phyloP scores from a whole-genome alignment of 2,797 vertebrate species.

The Coracias cyanogaster region DNA sequence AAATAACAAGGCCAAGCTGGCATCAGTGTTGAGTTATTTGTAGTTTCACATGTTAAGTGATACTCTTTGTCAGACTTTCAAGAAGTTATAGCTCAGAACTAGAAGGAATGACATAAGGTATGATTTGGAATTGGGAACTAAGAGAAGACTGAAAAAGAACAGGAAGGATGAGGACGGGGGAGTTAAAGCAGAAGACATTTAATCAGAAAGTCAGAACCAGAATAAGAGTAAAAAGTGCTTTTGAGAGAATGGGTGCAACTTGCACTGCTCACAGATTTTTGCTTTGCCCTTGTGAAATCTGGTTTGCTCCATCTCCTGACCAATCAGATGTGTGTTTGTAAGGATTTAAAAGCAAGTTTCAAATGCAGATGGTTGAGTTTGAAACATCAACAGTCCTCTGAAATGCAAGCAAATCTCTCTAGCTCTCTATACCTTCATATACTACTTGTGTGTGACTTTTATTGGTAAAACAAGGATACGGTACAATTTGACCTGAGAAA shows the following conservation, averaged over 20 bases:
- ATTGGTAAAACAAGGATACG: not conserved
- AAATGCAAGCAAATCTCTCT: not conserved
- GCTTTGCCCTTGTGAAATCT: not conserved
- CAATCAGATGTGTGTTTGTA: not conserved
- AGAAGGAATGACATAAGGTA: not conserved
- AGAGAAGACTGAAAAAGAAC: not conserved
- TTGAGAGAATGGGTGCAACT: not conserved
- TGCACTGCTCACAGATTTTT: not conserved
- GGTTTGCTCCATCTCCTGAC: not conserved
- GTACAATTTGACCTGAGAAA: not conserved
- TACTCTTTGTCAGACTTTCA: not conserved
- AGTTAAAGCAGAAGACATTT: not conserved
- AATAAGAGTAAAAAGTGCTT: not conserved
- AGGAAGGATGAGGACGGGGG: not conserved
- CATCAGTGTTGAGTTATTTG: not conserved
- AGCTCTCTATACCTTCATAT: rapidly evolving
- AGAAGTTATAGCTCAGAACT: not conserved
- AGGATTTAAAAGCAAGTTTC: not conserved
- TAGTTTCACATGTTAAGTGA: not conserved
- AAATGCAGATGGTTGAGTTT: not conserved
- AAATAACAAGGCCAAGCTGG: not conserved
- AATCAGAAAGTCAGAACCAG: not conserved
- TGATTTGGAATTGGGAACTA: not conserved
- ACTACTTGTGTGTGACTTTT: not conserved
- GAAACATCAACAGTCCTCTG: not conserved